A percentile compares a stretch with the other conserved stretches of the same genome.
Evolutionary conservation across 2,888 invertebrate genomes (phyloP).

Genomic region (Sinohyriopsis cumingii): DNA sequence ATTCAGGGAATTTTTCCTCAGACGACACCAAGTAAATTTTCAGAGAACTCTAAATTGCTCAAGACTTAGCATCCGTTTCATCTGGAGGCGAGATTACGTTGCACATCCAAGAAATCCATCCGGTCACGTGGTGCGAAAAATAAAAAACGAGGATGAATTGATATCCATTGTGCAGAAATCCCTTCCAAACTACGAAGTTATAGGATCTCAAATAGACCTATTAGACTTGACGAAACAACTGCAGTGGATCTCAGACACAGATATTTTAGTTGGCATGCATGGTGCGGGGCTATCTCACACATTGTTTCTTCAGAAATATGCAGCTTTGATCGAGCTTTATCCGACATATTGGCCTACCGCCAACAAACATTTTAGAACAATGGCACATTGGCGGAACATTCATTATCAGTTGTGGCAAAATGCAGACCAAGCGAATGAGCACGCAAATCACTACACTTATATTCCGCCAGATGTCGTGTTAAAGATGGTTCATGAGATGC

Average conservation of each 20-base stretch:
- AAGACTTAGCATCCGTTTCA: slow-evolving; percentile 57
- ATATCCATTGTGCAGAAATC: slow-evolving; percentile 33
- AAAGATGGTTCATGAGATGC: slow-evolving; percentile 3
- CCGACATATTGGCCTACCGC: slow-evolving; percentile 55
- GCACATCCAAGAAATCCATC: slow-evolving; percentile 69
- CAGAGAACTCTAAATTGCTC: slow-evolving; percentile 50
- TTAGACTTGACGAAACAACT: slow-evolving; percentile 63
- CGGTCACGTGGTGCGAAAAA: slow-evolving; percentile 65
- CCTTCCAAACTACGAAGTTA: slow-evolving; percentile 45
- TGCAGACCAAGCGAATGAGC: slow-evolving; percentile 4
- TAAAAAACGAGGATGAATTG: slow-evolving; percentile 67
- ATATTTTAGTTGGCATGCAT: slow-evolving; percentile 70
- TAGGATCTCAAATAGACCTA: slow-evolving; percentile 61
- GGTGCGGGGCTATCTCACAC: slow-evolving; percentile 69
- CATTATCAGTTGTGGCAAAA: slow-evolving; percentile 13
- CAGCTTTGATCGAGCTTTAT: slow-evolving; percentile 64
- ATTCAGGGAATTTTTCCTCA: slow-evolving; percentile 64
- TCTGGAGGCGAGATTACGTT: slow-evolving; percentile 69
- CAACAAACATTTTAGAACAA: slow-evolving; percentile 59
- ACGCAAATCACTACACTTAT: slow-evolving; percentile 8
- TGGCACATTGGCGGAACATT: slow-evolving; percentile 31
- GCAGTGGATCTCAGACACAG: slow-evolving; percentile 49
- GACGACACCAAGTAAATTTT: slow-evolving; percentile 32
- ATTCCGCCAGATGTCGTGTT: slow-evolving; percentile 9
- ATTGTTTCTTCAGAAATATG: slow-evolving; percentile 64